Evolutionary conservation across 2,113 vertebrate genomes (phyloP).

Genomic region (Colius striatus): DNA sequence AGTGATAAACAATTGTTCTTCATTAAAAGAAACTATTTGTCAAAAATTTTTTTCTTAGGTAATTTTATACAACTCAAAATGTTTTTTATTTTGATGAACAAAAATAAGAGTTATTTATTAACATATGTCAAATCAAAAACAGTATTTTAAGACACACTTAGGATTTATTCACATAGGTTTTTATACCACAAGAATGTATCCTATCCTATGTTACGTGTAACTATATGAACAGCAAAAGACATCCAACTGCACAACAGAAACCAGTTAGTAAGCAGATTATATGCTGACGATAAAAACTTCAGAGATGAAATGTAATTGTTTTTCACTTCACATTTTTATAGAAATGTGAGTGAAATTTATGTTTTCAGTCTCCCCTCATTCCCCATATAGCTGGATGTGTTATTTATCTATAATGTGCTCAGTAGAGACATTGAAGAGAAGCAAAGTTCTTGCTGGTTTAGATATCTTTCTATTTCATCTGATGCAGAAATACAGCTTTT

Average conservation of each 20-base stretch:
- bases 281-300: background rate
- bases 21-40: background rate
- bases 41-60: too few species aligned
- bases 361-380: background rate
- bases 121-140: background rate
- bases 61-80: background rate
- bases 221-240: background rate
- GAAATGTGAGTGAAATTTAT: background rate
- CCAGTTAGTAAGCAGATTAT: background rate
- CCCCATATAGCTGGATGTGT: accelerated
- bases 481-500: background rate
- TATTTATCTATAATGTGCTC: background rate
- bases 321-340: background rate
- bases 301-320: background rate
- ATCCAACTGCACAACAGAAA: background rate
- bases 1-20: background rate
- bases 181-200: background rate
- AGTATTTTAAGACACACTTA: background rate
- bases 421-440: background rate
- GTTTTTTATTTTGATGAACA: background rate
- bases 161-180: background rate
- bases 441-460: background rate
- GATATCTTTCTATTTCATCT: background rate
- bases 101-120: background rate
- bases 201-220: background rate